Evolutionary conservation across 2,888 invertebrate genomes (phyloP), one percentile per base, ranked within the genome.

Genomic region (Trachelus tabidus): DNA sequence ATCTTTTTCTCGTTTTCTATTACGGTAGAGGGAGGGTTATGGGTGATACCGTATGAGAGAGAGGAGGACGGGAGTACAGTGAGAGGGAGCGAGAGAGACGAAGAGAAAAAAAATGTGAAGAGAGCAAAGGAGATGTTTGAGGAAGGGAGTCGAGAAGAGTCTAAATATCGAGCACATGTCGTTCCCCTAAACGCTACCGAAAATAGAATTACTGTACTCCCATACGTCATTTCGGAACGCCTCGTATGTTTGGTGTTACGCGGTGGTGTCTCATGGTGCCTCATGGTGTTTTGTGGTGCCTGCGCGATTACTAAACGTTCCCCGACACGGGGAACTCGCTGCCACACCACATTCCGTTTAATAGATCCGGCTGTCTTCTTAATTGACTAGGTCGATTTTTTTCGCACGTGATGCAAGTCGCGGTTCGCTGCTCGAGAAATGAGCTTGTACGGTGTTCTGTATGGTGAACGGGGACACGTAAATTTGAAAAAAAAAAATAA

Each of bases 161-260:
- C 87, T 87, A 88, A 90, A 90, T 90, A 89, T 90, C 88, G 87
- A 89, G 89, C 90, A 89, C 87, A 89, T 89, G 89, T 90, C 85
- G 76, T 80, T 85, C 82, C 81, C 80, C 84, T 84, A 86, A 88
- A 85, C 81, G 83, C 80, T 81, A 86, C 84, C 87, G 83, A 89
- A 90, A 90, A 89, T 89, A 89, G 89, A 89, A 86, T 77, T 79
- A 84, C 81, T 80, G 82, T 81, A 82, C 86, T 83, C 81, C 84
- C 88, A 86, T 90, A 89, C 90, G 90, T 90, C 90, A 90, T 89
- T 87, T 87, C 81, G 83, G 78, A 83, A 83, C 79, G 81, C 77
- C 85, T 76, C 69, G 77, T 81, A 80, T 83, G 84, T 86, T 86
- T 85, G 81, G 80, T 82, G 84, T 85, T 85, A 79, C 78, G 84